Evolutionary conservation across 2,888 invertebrate genomes (phyloP).

Genomic region (Tinea pellionella): DNA sequence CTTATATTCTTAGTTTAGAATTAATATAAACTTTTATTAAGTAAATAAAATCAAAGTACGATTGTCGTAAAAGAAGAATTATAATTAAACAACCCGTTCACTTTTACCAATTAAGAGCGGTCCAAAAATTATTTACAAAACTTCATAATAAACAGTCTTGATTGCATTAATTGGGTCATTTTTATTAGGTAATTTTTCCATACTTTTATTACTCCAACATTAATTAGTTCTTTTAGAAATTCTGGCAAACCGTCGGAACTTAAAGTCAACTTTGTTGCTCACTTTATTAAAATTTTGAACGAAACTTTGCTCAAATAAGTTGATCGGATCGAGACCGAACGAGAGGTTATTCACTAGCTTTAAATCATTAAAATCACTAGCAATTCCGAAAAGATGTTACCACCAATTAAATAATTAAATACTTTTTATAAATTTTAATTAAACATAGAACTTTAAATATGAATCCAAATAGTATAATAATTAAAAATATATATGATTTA

Average conservation of each 20-base stretch:
- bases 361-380: constrained; percentile 9
- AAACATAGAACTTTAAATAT: no score
- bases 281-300: constrained; percentile 60
- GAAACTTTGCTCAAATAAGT: constrained; percentile 54
- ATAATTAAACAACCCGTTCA: background rate
- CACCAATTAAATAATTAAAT: background rate
- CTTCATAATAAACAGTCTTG: background rate
- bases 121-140: background rate
- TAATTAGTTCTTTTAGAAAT: constrained; percentile 64
- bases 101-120: background rate
- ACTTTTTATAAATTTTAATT: no score
- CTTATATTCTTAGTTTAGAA: no score
- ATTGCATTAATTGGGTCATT: background rate
- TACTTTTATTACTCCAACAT: background rate
- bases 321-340: constrained; percentile 7
- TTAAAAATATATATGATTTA: no score
- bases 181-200: background rate
- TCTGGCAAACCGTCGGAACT: constrained; percentile 50
- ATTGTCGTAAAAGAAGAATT: background rate
- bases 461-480: no score
- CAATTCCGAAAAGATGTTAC: background rate
- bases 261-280: constrained; percentile 49
- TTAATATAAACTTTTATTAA: no score
- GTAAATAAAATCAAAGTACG: no score
- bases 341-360: constrained; percentile 10